These are phyloP conservation scores for Cirrhinus mrigala DNA, from an alignment of 2,797 vertebrate species.

Conservation along the genomic window DNA sequence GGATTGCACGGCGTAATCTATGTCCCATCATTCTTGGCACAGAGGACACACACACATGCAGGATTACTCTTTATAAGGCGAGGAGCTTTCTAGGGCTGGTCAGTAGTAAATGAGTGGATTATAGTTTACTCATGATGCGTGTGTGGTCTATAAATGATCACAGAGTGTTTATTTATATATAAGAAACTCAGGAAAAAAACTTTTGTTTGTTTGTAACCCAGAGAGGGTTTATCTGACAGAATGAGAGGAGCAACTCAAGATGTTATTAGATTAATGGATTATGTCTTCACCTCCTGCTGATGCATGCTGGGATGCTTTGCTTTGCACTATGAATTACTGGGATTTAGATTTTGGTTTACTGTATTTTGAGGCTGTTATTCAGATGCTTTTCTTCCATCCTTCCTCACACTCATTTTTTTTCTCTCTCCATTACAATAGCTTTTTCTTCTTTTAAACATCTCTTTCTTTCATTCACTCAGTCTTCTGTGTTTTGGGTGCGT, in stretches of 20 bases:
- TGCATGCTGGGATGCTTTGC: neutral
- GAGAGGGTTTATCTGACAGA: neutral
- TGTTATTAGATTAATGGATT: neutral
- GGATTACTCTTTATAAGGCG: conserved; percentile 20
- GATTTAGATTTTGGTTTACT: neutral
- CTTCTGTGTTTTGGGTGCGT: neutral
- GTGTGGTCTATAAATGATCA: neutral
- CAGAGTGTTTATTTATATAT: neutral
- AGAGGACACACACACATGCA: neutral
- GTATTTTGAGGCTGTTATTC: neutral
- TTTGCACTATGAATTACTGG: neutral
- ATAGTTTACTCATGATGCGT: neutral
- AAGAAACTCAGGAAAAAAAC: neutral
- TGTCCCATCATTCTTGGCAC: conserved; percentile 11
- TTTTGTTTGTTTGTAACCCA: neutral
- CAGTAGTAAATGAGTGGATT: conserved; percentile 14
- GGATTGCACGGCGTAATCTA: conserved; percentile 1
- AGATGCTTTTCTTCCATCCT: neutral
- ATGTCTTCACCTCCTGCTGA: neutral
- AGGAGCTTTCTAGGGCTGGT: conserved; percentile 7
- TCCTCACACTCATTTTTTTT: neutral
- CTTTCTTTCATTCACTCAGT: neutral
- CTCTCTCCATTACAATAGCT: neutral
- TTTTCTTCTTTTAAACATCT: neutral
- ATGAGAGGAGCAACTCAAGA: neutral